These are phyloP conservation scores for Theristicus caerulescens DNA, from an alignment of 2,113 vertebrate species.

Conservation along the genomic window DNA sequence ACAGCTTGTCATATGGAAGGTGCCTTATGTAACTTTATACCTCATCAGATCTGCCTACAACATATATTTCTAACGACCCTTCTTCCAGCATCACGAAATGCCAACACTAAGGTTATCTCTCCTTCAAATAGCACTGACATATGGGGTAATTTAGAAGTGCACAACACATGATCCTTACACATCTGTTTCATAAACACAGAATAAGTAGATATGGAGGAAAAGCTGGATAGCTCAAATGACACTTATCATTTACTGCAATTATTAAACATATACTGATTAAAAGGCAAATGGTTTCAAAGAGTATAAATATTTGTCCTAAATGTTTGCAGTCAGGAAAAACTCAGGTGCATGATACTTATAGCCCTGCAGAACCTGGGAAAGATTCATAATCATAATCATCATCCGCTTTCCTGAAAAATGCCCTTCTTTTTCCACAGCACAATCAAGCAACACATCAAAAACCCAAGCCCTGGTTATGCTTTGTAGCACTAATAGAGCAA, in stretches of 20 bases:
- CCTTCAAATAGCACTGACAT: slow-evolving; percentile 21
- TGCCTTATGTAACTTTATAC: slow-evolving; percentile 34
- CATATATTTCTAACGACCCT: not conserved
- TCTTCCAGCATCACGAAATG: not conserved
- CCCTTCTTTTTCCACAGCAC: not conserved
- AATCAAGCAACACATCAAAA: not conserved
- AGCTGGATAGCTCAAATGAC: not conserved
- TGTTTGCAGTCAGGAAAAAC: not conserved
- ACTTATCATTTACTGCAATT: not conserved
- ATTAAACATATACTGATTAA: not conserved
- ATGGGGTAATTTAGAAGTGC: not conserved
- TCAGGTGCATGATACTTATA: not conserved
- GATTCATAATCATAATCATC: not conserved
- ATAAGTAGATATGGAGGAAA: slow-evolving; percentile 24
- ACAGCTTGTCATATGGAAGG: slow-evolving; percentile 32
- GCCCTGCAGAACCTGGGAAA: not conserved
- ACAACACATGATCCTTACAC: slow-evolving; percentile 24
- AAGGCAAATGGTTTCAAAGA: not conserved
- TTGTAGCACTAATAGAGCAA: slow-evolving; percentile 23
- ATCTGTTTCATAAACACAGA: slow-evolving; percentile 43
- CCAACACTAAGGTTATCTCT: slow-evolving; percentile 18
- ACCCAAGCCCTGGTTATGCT: not conserved
- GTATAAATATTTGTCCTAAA: not conserved
- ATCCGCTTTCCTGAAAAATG: not conserved
- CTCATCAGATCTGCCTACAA: slow-evolving; percentile 48